These are phyloP conservation scores for Callosobruchus maculatus DNA, from an alignment of 2,888 invertebrate genomes.

Conservation along the genomic window DNA sequence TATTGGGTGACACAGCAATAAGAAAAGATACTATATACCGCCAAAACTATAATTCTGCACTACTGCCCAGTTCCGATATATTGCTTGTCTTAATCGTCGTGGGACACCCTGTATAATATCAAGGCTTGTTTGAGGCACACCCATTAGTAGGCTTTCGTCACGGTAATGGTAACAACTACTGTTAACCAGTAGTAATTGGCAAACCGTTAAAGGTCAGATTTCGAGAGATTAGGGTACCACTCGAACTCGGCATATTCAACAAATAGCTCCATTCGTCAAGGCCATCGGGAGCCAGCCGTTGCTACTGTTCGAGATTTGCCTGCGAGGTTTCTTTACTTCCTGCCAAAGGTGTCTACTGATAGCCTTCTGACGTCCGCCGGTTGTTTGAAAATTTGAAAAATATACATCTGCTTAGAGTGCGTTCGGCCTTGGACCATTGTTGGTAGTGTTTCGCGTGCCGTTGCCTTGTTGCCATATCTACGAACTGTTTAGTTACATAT, in stretches of 20 bases:
- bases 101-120: background rate
- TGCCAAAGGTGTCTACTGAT: background rate
- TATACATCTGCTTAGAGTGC: background rate
- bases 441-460: too few relatives aligned
- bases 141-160: background rate
- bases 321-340: background rate
- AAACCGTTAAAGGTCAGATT: background rate
- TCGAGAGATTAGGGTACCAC: background rate
- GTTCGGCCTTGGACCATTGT: background rate
- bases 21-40: too few relatives aligned
- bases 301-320: background rate
- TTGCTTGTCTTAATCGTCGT: too few relatives aligned
- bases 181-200: background rate
- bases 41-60: too few relatives aligned
- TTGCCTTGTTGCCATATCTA: too few relatives aligned
- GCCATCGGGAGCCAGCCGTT: background rate
- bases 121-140: background rate
- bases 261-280: background rate
- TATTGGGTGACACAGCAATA: too few relatives aligned
- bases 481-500: too few relatives aligned
- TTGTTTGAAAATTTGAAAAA: background rate
- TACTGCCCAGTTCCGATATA: too few relatives aligned
- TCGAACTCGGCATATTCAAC: background rate
- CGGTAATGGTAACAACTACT: background rate
- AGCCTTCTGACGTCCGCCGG: background rate